These are phyloP conservation scores for Dromococcyx pavoninus DNA, from an alignment of 2,797 vertebrate genomes.

Conservation along the genomic window DNA sequence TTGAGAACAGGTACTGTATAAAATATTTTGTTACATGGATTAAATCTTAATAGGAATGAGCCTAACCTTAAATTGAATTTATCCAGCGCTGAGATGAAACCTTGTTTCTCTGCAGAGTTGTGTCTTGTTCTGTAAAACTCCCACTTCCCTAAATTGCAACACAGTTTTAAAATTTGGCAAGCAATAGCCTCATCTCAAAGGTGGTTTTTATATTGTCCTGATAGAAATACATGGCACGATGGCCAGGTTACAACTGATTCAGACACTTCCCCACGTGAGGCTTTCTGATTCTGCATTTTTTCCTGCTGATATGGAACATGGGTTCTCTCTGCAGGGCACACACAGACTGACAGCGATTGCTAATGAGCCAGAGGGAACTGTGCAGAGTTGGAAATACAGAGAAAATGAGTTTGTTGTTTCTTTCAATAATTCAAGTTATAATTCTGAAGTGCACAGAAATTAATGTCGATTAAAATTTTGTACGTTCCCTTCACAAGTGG, in stretches of 20 bases:
- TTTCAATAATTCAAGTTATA: background rate
- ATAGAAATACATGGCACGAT: background rate
- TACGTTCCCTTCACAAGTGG: background rate
- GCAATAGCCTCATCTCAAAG: background rate
- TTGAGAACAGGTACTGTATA: slow-evolving; percentile 89
- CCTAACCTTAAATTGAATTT: background rate
- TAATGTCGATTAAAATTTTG: background rate
- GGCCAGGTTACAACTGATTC: background rate
- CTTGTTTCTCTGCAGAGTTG: background rate
- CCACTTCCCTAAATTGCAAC: background rate
- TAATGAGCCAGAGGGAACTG: background rate
- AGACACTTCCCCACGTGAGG: background rate
- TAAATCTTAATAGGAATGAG: background rate
- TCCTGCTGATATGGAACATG: background rate
- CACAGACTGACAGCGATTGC: background rate
- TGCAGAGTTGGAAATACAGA: background rate
- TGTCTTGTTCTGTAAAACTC: background rate
- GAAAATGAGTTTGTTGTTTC: background rate
- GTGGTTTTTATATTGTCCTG: background rate
- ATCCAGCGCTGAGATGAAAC: background rate
- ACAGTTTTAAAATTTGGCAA: background rate
- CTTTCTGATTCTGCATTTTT: background rate
- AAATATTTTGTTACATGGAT: background rate
- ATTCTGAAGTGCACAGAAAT: background rate
- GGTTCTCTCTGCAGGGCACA: background rate